These are phyloP conservation scores for Lapara coniferarum DNA, from an alignment of 2,888 invertebrate species.

Conservation along the genomic window DNA sequence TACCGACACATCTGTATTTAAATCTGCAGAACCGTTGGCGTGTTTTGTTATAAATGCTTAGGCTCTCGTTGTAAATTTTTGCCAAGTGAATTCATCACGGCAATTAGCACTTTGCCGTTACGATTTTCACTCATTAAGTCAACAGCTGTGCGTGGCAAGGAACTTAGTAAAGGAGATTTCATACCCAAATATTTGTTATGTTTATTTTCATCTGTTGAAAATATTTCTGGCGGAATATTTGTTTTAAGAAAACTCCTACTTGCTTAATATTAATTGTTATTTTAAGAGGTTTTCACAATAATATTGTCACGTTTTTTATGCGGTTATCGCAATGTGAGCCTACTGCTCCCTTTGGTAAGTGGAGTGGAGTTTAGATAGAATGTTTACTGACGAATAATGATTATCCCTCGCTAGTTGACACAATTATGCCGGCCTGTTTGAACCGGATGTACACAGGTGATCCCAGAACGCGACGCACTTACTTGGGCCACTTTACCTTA, in stretches of 20 bases:
- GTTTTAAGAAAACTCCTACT: background rate
- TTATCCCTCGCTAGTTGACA: too few species aligned
- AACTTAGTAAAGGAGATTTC: background rate
- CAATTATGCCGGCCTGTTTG: too few species aligned
- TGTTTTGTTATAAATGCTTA: conserved; percentile 10
- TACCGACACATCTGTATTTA: background rate
- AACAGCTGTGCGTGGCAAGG: conserved; percentile 8
- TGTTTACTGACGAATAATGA: too few species aligned
- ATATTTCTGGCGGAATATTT: background rate
- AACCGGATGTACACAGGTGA: too few species aligned
- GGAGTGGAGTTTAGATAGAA: too few species aligned
- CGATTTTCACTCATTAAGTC: conserved; percentile 25
- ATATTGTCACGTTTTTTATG: too few species aligned
- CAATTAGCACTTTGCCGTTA: conserved; percentile 11
- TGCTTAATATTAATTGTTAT: too few species aligned
- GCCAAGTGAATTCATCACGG: conserved; percentile 2
- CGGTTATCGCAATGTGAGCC: too few species aligned
- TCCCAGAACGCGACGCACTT: too few species aligned
- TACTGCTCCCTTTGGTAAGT: too few species aligned
- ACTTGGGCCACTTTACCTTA: too few species aligned
- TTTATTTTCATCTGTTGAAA: background rate
- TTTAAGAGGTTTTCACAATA: background rate
- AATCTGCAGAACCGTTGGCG: conserved; percentile 9
- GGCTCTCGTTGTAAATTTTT: background rate
- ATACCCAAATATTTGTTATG: background rate